phyloP scores from a whole-genome alignment of 2,113 vertebrate species.

The Perccottus glenii region DNA sequence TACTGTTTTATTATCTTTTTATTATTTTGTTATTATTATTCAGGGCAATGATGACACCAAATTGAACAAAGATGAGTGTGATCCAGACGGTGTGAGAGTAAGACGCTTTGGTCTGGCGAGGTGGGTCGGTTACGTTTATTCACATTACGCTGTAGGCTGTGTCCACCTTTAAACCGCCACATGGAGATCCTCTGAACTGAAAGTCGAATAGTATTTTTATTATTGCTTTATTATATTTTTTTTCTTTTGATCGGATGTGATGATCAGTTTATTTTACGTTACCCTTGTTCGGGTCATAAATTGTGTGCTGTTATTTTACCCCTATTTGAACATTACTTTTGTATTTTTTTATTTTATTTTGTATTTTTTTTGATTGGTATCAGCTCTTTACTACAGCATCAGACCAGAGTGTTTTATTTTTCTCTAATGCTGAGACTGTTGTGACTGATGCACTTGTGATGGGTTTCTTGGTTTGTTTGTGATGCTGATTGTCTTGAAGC shows the following conservation, averaged over 20 bases:
- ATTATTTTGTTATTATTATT: constrained; percentile 62
- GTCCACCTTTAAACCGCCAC: constrained; percentile 32
- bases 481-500: constrained; percentile 34
- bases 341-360: constrained; percentile 33
- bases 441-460: constrained; percentile 76
- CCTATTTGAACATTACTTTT: constrained; percentile 31
- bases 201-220: constrained; percentile 55
- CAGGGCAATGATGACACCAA: constrained; percentile 83
- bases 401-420: constrained; percentile 44
- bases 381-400: too few species aligned
- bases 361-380: constrained; percentile 39
- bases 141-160: constrained; percentile 37
- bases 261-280: constrained; percentile 56
- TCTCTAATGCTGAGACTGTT: constrained; percentile 64
- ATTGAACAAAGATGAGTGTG: constrained; percentile 68
- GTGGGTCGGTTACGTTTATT: constrained; percentile 26
- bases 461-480: constrained; percentile 52
- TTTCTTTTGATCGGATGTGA: constrained; percentile 54
- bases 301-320: constrained; percentile 61
- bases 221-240: constrained; percentile 33
- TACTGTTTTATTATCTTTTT: constrained; percentile 18
- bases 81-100: constrained; percentile 8
- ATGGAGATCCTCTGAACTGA: constrained; percentile 41
- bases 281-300: constrained; percentile 61
- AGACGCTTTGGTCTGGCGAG: constrained; percentile 14